Base-by-base conservation (phyloP, 2,888 invertebrate genomes). In the Cosmia trapezina region DNA sequence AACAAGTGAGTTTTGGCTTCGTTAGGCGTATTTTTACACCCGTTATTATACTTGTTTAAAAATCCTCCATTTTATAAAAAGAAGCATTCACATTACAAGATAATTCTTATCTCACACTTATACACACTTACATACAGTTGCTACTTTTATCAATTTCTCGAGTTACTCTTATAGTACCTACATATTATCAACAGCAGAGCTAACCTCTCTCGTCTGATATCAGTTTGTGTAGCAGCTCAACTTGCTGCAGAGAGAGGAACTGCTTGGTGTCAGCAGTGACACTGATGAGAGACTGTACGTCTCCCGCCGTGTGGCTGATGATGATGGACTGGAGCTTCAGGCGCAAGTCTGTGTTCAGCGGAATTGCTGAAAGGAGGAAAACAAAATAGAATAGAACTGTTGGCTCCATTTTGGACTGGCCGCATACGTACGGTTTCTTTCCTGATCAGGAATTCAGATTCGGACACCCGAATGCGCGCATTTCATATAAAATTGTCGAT, bases 281-380 rank as follows among this genome's bases (percentile, higher is more conserved):
- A 51, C 88, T 88, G 22, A 93, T 89, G 2, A 96, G 88, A 0
- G 94, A 88, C 33, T 91, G 88, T 47, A 91, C 80, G 79, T 96
- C 96, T n/a, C 89, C 89, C 1, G 88, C 86, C 8, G 89, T 83
- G 43, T 89, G 88, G 41, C 93, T 91, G 56, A 94, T 89, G 5
- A 95, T 85, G 28, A 96, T 90, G 0, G 96, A 96, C 81, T 96
- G 96, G 4, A 96, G 89, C 74, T 95, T 94, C 28, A 95, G 86
- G 2, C 87, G 87, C 7, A 96, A 80, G 33, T 94, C 94, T 22
- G 88, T 90, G 86, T 91, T 93, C 77, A 95, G 88, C 17, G 93
- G 92, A 33, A 93, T 78, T 22, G 80, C 95, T 95, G 91, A 33
- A 92, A 92, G 41, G 1, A 17, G 6, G n/a, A 73, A 62, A 64